A percentile compares a stretch with the other conserved stretches of the same genome.
Conservation (phyloP, 2,888 invertebrate genomes). For the Mantis religiosa region DNA sequence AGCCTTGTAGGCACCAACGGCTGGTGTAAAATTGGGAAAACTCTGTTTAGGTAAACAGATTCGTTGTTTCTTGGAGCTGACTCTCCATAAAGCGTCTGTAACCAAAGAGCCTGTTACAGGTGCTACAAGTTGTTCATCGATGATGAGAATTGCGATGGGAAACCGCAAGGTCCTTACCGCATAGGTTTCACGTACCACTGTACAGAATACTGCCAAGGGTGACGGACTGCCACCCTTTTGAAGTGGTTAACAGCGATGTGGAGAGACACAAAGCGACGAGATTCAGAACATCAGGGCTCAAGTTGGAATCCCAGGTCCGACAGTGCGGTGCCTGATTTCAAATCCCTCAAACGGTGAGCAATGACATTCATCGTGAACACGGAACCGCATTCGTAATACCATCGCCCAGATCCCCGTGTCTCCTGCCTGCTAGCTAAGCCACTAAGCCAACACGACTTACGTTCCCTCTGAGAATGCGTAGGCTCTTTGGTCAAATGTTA, state of each 20-base stretch:
- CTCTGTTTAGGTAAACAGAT: too few relatives aligned
- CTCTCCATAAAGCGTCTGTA: too few relatives aligned
- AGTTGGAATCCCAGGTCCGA: neutral
- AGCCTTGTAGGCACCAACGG: too few relatives aligned
- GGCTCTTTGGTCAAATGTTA: neutral
- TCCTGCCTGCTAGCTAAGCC: neutral
- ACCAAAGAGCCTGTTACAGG: neutral
- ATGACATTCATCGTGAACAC: neutral
- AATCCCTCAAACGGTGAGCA: neutral
- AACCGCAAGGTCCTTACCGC: neutral
- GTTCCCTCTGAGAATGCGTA: neutral
- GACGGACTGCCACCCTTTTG: neutral
- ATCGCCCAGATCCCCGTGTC: neutral
- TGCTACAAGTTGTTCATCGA: neutral
- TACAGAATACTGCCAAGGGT: neutral
- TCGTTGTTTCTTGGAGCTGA: too few relatives aligned
- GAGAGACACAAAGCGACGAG: neutral
- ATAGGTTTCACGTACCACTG: neutral
- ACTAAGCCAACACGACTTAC: neutral
- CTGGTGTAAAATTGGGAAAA: too few relatives aligned
- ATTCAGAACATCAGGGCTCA: neutral
- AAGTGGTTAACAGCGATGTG: neutral
- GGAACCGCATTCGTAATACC: neutral
- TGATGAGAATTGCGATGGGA: neutral
- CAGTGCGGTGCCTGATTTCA: neutral